Evolutionary conservation across 2,888 invertebrate species (phyloP).

Genomic region (Uloborus plumipes): DNA sequence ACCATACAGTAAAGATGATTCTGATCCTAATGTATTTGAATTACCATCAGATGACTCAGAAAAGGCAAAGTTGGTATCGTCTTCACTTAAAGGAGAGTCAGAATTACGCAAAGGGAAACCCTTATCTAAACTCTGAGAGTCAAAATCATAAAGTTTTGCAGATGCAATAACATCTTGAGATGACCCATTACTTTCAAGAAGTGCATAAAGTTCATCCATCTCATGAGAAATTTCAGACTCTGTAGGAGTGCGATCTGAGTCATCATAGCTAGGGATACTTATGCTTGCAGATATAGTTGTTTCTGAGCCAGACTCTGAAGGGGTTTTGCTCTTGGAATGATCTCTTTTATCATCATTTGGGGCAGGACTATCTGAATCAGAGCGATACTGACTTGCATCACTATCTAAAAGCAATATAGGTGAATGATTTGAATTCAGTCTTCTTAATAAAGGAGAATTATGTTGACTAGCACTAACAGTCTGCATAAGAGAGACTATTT

Average conservation of each 20-base stretch:
- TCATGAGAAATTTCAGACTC: constrained; percentile 67
- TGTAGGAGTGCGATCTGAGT: constrained; percentile 65
- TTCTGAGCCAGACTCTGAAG: constrained; percentile 66
- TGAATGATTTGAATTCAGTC: constrained; percentile 28
- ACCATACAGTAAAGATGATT: constrained; percentile 47
- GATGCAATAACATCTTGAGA: constrained; percentile 40
- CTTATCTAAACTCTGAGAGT: constrained; percentile 33
- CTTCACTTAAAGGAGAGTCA: constrained; percentile 56
- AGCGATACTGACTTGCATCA: constrained; percentile 50
- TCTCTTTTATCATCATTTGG: constrained; percentile 44
- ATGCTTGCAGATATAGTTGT: constrained; percentile 66
- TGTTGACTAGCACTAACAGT: constrained; percentile 65
- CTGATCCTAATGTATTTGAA: constrained; percentile 16
- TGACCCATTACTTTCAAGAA: constrained; percentile 52
- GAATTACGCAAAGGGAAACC: constrained; percentile 6
- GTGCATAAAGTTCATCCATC: constrained; percentile 66
- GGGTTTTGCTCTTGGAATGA: constrained; percentile 59
- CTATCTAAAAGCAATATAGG: constrained; percentile 28
- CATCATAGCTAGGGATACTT: constrained; percentile 66
- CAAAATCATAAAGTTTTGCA: constrained; percentile 52
- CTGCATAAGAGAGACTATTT: constrained; percentile 66
- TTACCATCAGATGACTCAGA: constrained; percentile 33
- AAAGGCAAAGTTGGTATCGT: constrained; percentile 25
- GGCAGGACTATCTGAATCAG: constrained; percentile 59
- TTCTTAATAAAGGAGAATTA: constrained; percentile 54